Base-by-base conservation (phyloP, 2,797 vertebrate genomes). In the Halcyon leucocephala region DNA sequence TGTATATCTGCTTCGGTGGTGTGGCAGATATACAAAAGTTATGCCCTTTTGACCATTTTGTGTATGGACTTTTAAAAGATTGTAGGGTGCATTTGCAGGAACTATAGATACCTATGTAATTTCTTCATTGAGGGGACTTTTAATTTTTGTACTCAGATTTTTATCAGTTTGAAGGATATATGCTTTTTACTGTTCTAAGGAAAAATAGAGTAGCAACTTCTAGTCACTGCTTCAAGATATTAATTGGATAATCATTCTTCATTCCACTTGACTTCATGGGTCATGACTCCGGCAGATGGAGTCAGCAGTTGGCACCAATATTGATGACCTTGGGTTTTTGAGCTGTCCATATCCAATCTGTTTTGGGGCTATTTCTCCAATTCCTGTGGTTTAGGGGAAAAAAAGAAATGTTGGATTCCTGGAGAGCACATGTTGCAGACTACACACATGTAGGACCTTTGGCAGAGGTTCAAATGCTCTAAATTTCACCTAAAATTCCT, bases 241-340 rank as follows among this genome's bases (percentile, higher is more conserved):
- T 96, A 97, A 90, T 82, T 87, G 82, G 88, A 91, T 91, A 89
- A 93, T 95, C 41, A 72, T 89, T 94, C 92, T 95, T 83, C 90
- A 77, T 96, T 88, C 64, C n/a, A 24, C 49, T 95, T 95, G 65
- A 70, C 87, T 95, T 93, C 61, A 51, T 87, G 60, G 86, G 65
- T 90, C 62, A 29, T 33, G 49, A 82, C 89, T 91, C 66, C 54
- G 82, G 58, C 91, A 97, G 86, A 94, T 93, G 76, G 90, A 95
- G 67, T 65, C 86, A 84, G 62, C 83, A 90, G 62, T 80, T 92
- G 49, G 71, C 85, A 84, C 69, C 57, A 72, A 7, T 96, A 72
- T 33, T 84, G 58, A 31, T 92, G 72, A 57, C 55, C 35, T 31
- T 52, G 46, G 0, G 81, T 78, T 69, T 73, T 58, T 86, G 65